Conservation (phyloP, 2,888 invertebrate genomes). For the Acronicta aceris region DNA sequence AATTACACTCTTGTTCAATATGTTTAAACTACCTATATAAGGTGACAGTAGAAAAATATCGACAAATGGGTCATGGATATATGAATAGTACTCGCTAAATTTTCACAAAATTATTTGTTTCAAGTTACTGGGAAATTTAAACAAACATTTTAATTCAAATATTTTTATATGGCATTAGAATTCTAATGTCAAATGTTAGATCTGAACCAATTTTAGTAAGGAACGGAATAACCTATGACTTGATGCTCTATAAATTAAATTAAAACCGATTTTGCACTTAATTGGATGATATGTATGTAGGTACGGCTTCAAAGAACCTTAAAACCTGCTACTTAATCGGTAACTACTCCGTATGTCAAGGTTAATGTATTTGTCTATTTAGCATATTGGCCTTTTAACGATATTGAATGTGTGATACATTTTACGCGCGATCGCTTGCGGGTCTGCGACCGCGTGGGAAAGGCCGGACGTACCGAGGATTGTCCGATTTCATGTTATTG, state of each 20-base stretch:
- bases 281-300: slow-evolving; percentile 25
- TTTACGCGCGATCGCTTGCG: slow-evolving; percentile 65
- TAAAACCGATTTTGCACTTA: slow-evolving; percentile 15
- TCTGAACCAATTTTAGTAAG: slow-evolving; percentile 2
- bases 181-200: neutral
- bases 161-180: too few species aligned
- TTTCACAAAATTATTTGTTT: slow-evolving; percentile 26
- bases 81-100: slow-evolving; percentile 25
- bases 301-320: slow-evolving; percentile 25
- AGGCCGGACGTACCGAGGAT: slow-evolving; percentile 62
- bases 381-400: slow-evolving; percentile 81
- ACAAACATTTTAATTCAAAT: too few species aligned
- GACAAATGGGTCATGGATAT: slow-evolving; percentile 54
- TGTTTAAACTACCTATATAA: slow-evolving; percentile 56
- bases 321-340: slow-evolving; percentile 52
- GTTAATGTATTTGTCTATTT: slow-evolving; percentile 74
- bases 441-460: slow-evolving; percentile 83
- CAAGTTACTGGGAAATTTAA: neutral
- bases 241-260: slow-evolving; percentile 9
- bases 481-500: slow-evolving; percentile 64
- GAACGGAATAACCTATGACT: slow-evolving; percentile 12
- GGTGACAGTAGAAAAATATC: slow-evolving; percentile 62
- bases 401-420: slow-evolving; percentile 65
- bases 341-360: slow-evolving; percentile 77
- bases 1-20: slow-evolving; percentile 67